Evolutionary conservation across 2,888 invertebrate genomes (phyloP), one percentile per base, ranked within the genome.

Genomic region (Lasioglossum vierecki): DNA sequence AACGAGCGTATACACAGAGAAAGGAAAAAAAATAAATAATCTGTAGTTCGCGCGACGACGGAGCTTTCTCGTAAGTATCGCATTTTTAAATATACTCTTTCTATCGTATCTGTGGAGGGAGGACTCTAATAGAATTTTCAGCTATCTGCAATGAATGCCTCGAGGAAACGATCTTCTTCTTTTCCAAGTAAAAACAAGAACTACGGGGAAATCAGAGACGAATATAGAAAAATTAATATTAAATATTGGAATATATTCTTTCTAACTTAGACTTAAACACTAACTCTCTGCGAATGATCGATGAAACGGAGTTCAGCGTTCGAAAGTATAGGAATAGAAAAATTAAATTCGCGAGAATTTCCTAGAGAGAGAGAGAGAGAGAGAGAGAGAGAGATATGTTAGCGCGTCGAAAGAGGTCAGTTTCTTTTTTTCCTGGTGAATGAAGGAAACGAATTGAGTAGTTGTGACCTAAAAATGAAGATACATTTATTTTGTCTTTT

Each of bases 401-500:
- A 86, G 88, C 79, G 82, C 80, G 44, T 44, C 44, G 13, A 44
- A 44, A 88, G 85, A 91, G 90, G 90, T 91, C 90, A 77, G 85
- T 44, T 41, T 11, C 8, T 9, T 44, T 44, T 41, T 44, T 13
- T 86, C 4, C 39, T 90, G 90, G 88, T 89, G 83, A 90, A 90
- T 89, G 91, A 93, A 93, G 92, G 92, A 93, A 94, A 93, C 92
- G 92, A 94, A 93, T 91, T 91, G 92, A 92, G 91, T 92, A 91
- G 92, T 96, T 96, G 96, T 96, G 96, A 96, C 96, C 96, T 96
- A 96, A 96, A 96, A 96, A 96, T 96, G 96, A 96, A 96, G 96
- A 96, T 96, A 96, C 96, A 96, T 96, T 96, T 96, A 96, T 96
- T 96, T 96, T 96, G 96, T 96, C 96, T 96, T 96, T 96, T 44